Evolutionary conservation across 1,140 invertebrate genomes (phyloP).

Genomic region (Drosophila neocordata): DNA sequence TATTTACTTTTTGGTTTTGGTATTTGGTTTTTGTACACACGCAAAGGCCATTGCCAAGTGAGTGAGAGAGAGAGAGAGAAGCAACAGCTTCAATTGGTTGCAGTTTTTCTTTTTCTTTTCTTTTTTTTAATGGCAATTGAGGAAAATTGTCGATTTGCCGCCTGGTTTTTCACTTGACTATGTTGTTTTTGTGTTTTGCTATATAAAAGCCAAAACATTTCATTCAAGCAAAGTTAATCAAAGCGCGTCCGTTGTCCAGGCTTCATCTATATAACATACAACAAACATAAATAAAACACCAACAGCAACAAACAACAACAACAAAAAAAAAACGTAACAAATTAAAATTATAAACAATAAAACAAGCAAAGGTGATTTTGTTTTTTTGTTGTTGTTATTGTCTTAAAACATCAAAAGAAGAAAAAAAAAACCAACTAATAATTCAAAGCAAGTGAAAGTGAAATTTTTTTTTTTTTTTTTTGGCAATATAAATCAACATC

Average conservation of each 20-base stretch:
- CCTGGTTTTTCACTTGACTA: conserved; percentile 1
- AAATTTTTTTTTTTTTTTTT: no score
- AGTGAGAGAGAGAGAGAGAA: background rate
- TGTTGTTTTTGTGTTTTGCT: background rate
- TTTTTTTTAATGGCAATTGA: conserved; percentile 54
- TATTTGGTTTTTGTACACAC: conserved; percentile 12
- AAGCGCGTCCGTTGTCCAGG: conserved; percentile 65
- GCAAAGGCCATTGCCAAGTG: conserved; percentile 16
- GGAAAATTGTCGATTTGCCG: conserved; percentile 50
- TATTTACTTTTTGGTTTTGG: conserved; percentile 22
- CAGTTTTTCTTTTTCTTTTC: conserved; percentile 13
- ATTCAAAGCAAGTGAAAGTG: conserved; percentile 44
- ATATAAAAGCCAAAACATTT: conserved; percentile 62
- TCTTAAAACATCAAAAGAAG: background rate
- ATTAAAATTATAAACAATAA: conserved; percentile 11
- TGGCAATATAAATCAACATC: conserved; percentile 17
- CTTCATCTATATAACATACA: conserved; percentile 49
- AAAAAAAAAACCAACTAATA: conserved; percentile 6
- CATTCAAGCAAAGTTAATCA: conserved; percentile 60
- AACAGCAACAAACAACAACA: conserved; percentile 7
- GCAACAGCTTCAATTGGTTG: conserved; percentile 26
- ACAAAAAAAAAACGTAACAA: background rate
- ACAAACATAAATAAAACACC: background rate
- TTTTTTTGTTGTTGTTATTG: conserved; percentile 19
- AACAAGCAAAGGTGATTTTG: conserved; percentile 43